These are phyloP conservation scores for Bovichtus variegatus DNA, from an alignment of 2,797 vertebrate genomes.

Conservation along the genomic window DNA sequence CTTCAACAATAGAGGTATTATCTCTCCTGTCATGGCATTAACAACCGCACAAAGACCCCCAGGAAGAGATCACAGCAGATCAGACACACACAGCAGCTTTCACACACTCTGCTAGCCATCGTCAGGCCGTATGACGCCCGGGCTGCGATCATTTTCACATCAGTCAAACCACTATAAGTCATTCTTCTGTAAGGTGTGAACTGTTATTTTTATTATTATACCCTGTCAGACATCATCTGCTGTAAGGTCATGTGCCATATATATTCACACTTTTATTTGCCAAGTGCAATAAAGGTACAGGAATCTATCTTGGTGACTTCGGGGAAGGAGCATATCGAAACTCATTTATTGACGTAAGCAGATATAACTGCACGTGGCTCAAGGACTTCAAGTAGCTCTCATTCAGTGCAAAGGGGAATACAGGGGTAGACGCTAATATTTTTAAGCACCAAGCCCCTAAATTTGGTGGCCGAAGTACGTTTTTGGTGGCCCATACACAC, in stretches of 20 bases:
- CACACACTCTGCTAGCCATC: conserved; percentile 58
- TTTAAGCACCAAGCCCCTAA: no score
- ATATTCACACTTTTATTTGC: conserved; percentile 22
- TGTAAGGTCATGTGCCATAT: conserved; percentile 13
- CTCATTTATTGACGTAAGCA: conserved; percentile 26
- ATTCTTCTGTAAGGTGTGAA: conserved; percentile 35
- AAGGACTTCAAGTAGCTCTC: neutral
- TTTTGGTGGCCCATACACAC: no score
- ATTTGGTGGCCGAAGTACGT: no score
- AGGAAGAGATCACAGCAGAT: conserved; percentile 79
- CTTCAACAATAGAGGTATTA: conserved; percentile 80
- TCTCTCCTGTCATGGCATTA: conserved; percentile 79
- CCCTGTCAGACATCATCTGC: neutral
- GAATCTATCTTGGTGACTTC: neutral
- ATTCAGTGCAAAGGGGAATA: neutral
- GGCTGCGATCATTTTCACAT: conserved; percentile 53
- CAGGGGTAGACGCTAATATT: no score
- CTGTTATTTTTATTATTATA: conserved; percentile 2
- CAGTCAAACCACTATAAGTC: conserved; percentile 44
- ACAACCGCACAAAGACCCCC: conserved; percentile 75
- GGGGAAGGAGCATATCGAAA: conserved; percentile 26
- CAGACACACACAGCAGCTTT: conserved; percentile 72
- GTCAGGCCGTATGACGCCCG: conserved; percentile 32
- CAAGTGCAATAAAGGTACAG: conserved; percentile 14
- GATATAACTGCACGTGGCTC: conserved; percentile 11